Evolutionary conservation across 2,888 invertebrate genomes (phyloP).

Genomic region (Microdon myrmicae): DNA sequence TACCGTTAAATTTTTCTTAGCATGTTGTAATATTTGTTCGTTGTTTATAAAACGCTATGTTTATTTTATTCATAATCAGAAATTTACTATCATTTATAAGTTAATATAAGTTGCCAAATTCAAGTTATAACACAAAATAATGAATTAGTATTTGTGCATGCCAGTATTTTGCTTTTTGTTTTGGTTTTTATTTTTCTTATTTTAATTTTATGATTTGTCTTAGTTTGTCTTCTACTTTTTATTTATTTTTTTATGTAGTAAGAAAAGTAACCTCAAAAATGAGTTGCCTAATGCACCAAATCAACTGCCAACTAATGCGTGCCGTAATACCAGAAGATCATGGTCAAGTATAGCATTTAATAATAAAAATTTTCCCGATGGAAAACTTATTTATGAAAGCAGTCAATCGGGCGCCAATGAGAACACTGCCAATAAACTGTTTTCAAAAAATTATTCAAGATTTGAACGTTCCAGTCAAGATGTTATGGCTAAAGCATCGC

Average conservation of each 20-base stretch:
- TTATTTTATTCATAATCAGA: slow-evolving; percentile 3
- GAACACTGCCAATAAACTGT: slow-evolving; percentile 55
- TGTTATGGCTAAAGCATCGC: slow-evolving; percentile 86
- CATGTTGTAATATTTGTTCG: slow-evolving; percentile 32
- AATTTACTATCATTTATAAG: slow-evolving; percentile 6
- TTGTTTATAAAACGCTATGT: slow-evolving; percentile 21
- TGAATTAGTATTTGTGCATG: no score
- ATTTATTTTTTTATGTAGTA: slow-evolving; percentile 51
- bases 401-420: slow-evolving; percentile 55
- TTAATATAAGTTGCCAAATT: slow-evolving; percentile 8
- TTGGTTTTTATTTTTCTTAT: slow-evolving; percentile 33
- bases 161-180: slow-evolving; percentile 23
- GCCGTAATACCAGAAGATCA: slow-evolving; percentile 55
- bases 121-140: no score
- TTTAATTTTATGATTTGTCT: slow-evolving; percentile 28
- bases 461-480: slow-evolving; percentile 68
- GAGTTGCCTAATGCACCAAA: slow-evolving; percentile 49
- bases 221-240: slow-evolving; percentile 36
- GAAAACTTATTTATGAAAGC: slow-evolving; percentile 56
- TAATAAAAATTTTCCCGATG: slow-evolving; percentile 58
- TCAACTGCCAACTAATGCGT: slow-evolving; percentile 43
- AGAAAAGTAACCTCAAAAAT: slow-evolving; percentile 53
- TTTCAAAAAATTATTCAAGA: slow-evolving; percentile 54
- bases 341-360: slow-evolving; percentile 58
- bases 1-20: slow-evolving; percentile 30